Percentiles rank a stretch among this genome's conserved stretches.
phyloP scores from a whole-genome alignment of 2,797 vertebrate species.

The Sebastiscus albofasciatus region DNA sequence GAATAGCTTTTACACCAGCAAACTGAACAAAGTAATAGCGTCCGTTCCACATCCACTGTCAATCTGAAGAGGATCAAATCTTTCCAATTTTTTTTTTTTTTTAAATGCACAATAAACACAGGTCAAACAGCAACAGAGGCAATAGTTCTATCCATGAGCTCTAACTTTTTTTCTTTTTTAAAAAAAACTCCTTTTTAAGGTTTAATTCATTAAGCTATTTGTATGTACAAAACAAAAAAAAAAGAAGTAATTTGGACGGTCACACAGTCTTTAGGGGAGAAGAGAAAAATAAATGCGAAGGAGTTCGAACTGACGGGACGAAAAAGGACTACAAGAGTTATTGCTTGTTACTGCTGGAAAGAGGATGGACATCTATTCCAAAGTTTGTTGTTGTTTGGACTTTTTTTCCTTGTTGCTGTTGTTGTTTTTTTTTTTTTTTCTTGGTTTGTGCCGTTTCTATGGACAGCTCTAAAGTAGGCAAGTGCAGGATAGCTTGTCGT shows the following conservation, averaged over 20 bases:
- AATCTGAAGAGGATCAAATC: constrained; percentile 64
- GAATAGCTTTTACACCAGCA: constrained; percentile 58
- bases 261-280: constrained; percentile 53
- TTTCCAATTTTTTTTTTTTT: constrained; percentile 42
- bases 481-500: constrained; percentile 78
- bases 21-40: constrained; percentile 65
- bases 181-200: constrained; percentile 48
- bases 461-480: constrained; percentile 74
- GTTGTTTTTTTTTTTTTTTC: constrained; percentile 16
- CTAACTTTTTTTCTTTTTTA: constrained; percentile 58
- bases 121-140: constrained; percentile 83
- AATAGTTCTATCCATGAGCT: constrained; percentile 75
- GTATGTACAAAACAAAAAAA: constrained; percentile 79
- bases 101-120: constrained; percentile 84
- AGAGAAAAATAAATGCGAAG: neutral
- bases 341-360: constrained; percentile 86
- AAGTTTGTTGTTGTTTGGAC: constrained; percentile 50
- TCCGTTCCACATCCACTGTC: constrained; percentile 69
- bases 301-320: constrained; percentile 51
- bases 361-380: constrained; percentile 68
- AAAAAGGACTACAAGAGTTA: constrained; percentile 75
- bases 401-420: constrained; percentile 54
- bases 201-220: constrained; percentile 81
- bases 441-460: constrained; percentile 70
- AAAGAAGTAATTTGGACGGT: constrained; percentile 73